Evolutionary conservation across 2,797 vertebrate species (phyloP).

Genomic region (Astyanax mexicanus): DNA sequence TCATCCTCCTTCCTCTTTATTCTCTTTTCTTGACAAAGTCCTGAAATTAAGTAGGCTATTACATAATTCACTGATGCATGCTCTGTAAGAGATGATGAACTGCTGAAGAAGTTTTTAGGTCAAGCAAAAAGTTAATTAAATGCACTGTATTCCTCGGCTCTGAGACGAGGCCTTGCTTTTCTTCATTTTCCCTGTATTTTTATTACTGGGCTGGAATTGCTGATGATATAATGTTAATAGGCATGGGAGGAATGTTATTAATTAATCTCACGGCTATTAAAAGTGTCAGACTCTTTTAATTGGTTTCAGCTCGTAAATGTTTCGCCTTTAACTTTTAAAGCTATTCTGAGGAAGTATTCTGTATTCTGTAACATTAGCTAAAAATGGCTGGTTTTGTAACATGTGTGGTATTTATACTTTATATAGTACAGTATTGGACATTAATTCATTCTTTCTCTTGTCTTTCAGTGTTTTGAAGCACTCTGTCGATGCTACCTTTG

Average conservation of each 20-base stretch:
- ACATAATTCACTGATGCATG: conserved; percentile 42
- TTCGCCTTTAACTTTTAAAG: neutral
- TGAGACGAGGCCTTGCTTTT: conserved; percentile 7
- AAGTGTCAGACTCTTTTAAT: neutral
- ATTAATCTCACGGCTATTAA: conserved; percentile 34
- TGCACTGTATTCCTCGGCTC: neutral
- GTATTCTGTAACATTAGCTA: neutral
- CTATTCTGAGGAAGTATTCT: too few relatives aligned
- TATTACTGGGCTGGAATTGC: conserved; percentile 8
- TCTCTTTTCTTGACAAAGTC: conserved; percentile 25
- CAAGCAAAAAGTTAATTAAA: conserved; percentile 38
- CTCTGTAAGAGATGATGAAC: conserved; percentile 47
- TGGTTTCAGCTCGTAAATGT: conserved; percentile 3
- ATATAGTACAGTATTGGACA: too few relatives aligned
- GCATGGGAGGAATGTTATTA: conserved; percentile 15
- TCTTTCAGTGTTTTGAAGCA: conserved; percentile 93
- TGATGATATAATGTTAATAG: conserved; percentile 5
- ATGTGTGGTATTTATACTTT: neutral
- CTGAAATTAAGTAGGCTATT: conserved; percentile 44
- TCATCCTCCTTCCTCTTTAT: neutral
- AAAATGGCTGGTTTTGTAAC: neutral
- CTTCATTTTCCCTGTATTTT: conserved; percentile 17
- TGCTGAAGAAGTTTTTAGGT: conserved; percentile 35
- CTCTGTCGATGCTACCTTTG: conserved; percentile 95
- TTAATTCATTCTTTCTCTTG: neutral